These are phyloP conservation scores for Lepidurus packardi DNA, from an alignment of 1,140 invertebrate species.

Conservation along the genomic window DNA sequence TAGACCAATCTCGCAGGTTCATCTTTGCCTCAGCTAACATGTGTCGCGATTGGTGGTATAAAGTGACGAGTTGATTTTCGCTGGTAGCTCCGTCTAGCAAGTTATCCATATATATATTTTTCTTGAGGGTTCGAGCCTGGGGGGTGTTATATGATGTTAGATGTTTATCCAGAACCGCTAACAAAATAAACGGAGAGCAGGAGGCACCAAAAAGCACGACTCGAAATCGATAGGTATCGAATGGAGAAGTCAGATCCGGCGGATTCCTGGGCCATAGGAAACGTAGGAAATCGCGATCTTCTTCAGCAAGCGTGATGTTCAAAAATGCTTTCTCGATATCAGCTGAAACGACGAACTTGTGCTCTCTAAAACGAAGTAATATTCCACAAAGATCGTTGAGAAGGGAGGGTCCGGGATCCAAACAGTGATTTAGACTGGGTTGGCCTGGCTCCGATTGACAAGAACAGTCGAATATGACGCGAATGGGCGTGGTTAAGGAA, in stretches of 20 bases:
- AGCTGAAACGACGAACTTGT: conserved; percentile 38
- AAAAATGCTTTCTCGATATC: conserved; percentile 21
- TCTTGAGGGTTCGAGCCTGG: not conserved
- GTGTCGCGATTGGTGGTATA: not conserved
- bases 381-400: conserved; percentile 22
- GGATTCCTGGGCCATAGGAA: not conserved
- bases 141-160: not conserved
- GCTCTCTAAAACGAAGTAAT: not conserved
- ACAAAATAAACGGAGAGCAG: conserved; percentile 11
- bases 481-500: not conserved
- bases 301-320: not conserved
- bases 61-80: not conserved
- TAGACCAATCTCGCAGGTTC: not conserved
- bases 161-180: not conserved
- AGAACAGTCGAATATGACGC: conserved; percentile 1
- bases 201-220: not conserved
- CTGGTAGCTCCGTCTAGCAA: not conserved
- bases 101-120: conserved; percentile 5
- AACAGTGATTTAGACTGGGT: conserved; percentile 26
- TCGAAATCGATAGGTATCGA: not conserved
- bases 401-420: not conserved
- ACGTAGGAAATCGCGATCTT: conserved; percentile 20
- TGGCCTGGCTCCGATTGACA: not conserved
- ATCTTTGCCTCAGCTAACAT: not conserved
- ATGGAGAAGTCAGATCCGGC: not conserved